phyloP scores from a whole-genome alignment of 1,140 invertebrate genomes.

The Cydia amplana region DNA sequence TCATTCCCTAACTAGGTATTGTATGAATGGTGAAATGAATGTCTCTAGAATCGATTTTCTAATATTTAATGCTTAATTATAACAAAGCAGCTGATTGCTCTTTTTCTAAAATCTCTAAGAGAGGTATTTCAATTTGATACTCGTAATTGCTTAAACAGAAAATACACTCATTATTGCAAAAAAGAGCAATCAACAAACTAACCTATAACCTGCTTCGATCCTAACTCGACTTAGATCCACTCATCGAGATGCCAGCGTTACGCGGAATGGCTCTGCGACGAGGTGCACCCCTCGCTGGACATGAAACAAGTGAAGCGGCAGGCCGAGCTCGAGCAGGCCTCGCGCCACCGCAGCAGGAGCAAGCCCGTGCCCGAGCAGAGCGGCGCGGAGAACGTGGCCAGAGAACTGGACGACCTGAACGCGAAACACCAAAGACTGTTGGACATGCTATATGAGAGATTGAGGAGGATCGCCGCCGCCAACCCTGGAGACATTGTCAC shows the following conservation, averaged over 20 bases:
- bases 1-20: background rate
- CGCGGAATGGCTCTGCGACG: conserved; percentile 92
- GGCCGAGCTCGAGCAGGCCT: conserved; percentile 64
- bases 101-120: background rate
- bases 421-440: conserved; percentile 88
- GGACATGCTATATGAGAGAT: conserved; percentile 85
- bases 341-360: conserved; percentile 51
- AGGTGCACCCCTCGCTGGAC: conserved; percentile 91
- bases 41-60: background rate
- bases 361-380: conserved; percentile 48
- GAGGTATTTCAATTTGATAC: background rate
- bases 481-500: conserved; percentile 82
- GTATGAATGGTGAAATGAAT: background rate
- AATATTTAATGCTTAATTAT: conserved; percentile 28
- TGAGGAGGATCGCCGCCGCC: conserved; percentile 80
- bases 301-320: conserved; percentile 75
- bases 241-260: conserved; percentile 92
- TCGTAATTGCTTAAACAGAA: background rate
- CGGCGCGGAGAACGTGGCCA: conserved; percentile 90
- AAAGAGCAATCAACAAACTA: conserved; percentile 39
- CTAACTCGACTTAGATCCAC: conserved; percentile 87
- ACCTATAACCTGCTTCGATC: conserved; percentile 61
- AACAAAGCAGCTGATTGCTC: conserved; percentile 16
- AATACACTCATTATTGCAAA: background rate
- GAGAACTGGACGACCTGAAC: conserved; percentile 93